These are phyloP conservation scores for Orbicella faveolata DNA, from an alignment of 64 coral and sea anemone species.

Conservation along the genomic window DNA sequence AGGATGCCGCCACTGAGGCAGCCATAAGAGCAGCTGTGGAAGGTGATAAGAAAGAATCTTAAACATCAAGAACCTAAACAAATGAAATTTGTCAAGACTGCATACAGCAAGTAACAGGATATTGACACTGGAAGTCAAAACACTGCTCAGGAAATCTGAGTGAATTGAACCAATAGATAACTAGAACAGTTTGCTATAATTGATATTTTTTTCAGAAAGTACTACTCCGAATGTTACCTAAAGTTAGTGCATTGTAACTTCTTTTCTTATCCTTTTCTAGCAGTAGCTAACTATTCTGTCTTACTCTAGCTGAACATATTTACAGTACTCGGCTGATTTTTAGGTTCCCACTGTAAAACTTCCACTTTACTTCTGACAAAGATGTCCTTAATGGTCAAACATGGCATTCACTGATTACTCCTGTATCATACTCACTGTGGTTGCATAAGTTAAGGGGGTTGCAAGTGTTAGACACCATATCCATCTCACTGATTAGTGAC, in stretches of 20 bases:
- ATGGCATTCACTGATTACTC: too few species aligned
- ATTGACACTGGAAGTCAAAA: neutral
- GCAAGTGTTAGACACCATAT: neutral
- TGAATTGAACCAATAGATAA: neutral
- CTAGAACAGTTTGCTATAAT: neutral
- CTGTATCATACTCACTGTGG: neutral
- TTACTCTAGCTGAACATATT: too few species aligned
- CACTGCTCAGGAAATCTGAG: neutral
- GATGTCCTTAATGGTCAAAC: too few species aligned
- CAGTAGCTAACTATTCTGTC: neutral
- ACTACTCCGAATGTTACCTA: neutral
- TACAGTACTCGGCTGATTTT: too few species aligned
- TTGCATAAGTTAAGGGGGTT: neutral
- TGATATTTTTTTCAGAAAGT: neutral
- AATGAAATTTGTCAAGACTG: neutral
- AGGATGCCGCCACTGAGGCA: conserved; percentile 81
- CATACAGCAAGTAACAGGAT: too few species aligned
- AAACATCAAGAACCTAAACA: neutral
- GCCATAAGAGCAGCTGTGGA: conserved; percentile 89
- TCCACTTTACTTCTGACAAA: too few species aligned
- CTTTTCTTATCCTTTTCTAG: neutral
- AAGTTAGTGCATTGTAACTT: neutral
- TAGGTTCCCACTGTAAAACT: too few species aligned
- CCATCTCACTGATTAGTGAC: neutral
- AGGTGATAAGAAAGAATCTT: conserved; percentile 66